A percentile compares a stretch with the other conserved stretches of the same genome.
Conservation (phyloP, 2,797 vertebrate species). For the Mus minutoides region DNA sequence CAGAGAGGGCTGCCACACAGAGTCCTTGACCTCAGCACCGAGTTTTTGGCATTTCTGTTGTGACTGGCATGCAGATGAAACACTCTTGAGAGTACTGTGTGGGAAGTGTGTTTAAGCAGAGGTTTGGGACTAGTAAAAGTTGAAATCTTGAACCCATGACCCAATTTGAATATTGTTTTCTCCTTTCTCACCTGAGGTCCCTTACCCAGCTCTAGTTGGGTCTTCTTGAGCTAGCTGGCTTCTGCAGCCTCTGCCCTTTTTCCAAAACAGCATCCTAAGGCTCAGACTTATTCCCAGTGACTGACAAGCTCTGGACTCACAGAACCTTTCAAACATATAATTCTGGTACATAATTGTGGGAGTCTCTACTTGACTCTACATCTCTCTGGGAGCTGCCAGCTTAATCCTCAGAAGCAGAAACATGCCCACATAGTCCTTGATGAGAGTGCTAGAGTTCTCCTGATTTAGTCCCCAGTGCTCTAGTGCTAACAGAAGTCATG, state of each 20-base stretch:
- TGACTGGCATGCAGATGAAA: background rate
- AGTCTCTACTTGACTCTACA: rapidly evolving
- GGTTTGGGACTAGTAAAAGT: background rate
- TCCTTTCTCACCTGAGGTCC: background rate
- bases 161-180: background rate
- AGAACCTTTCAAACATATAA: background rate
- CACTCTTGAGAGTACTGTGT: background rate
- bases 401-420: background rate
- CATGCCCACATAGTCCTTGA: background rate
- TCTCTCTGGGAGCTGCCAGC: background rate
- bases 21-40: background rate
- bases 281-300: background rate
- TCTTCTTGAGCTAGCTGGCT: background rate
- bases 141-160: background rate
- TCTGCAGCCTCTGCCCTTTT: background rate
- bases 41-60: background rate
- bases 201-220: background rate
- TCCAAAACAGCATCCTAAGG: background rate
- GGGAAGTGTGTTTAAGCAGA: background rate
- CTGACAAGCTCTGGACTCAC: background rate
- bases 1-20: background rate
- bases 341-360: background rate
- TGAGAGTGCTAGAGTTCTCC: background rate
- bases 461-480: background rate
- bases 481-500: background rate